phyloP scores from a whole-genome alignment of 1,140 invertebrate genomes.

The Diploscapter pachys region DNA sequence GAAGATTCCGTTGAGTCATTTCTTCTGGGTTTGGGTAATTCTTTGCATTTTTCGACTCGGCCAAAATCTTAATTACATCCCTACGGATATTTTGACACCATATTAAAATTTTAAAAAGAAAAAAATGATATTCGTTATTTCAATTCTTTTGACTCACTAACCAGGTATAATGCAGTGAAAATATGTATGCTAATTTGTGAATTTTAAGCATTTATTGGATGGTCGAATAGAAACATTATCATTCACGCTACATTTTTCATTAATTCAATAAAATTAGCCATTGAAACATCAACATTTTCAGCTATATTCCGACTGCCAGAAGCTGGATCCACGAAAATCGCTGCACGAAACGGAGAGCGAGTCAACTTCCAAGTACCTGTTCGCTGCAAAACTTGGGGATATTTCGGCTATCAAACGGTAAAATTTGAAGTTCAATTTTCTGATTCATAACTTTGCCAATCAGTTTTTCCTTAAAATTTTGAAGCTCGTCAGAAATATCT shows the following conservation, averaged over 20 bases:
- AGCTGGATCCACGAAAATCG: slow-evolving; percentile 77
- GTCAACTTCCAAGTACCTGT: slow-evolving; percentile 83
- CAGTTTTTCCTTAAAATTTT: too few species aligned
- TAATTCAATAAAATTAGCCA: not conserved
- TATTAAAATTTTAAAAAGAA: not conserved
- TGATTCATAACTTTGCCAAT: too few species aligned
- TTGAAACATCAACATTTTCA: slow-evolving; percentile 1
- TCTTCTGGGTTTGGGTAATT: not conserved
- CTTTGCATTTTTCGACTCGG: not conserved
- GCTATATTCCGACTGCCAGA: slow-evolving; percentile 78
- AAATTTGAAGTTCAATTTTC: not conserved
- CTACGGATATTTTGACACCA: not conserved
- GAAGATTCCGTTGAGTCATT: too few species aligned
- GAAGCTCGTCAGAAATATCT: too few species aligned
- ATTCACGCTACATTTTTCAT: too few species aligned
- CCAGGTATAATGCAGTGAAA: too few species aligned
- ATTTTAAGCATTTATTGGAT: too few species aligned
- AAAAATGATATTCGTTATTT: not conserved
- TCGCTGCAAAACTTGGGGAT: slow-evolving; percentile 81
- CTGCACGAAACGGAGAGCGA: slow-evolving; percentile 86
- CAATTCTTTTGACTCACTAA: too few species aligned
- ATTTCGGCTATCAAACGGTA: slow-evolving; percentile 82
- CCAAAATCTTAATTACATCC: too few species aligned
- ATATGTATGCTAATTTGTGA: too few species aligned
- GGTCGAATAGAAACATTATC: too few species aligned